Evolutionary conservation across 2,797 vertebrate species (phyloP).

Genomic region (Acrocephalus scirpaceus): DNA sequence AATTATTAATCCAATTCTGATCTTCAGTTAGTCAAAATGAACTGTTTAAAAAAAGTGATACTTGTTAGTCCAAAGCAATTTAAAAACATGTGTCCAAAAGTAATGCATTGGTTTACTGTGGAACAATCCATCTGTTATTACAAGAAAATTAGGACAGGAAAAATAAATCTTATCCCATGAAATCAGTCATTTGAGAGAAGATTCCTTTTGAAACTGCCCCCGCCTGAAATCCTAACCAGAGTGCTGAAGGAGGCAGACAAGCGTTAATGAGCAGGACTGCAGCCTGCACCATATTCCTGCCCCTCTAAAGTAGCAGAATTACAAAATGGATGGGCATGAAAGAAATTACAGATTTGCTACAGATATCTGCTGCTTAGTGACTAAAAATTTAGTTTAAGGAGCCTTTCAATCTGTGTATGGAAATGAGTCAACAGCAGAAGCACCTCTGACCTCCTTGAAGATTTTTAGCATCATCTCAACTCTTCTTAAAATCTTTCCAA

Average conservation of each 20-base stretch:
- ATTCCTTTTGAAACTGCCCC: slow-evolving; percentile 54
- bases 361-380: slow-evolving; percentile 29
- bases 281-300: slow-evolving; percentile 41
- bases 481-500: slow-evolving; percentile 57
- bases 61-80: slow-evolving; percentile 69
- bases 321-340: slow-evolving; percentile 56
- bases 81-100: slow-evolving; percentile 47
- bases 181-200: slow-evolving; percentile 62
- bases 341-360: slow-evolving; percentile 67
- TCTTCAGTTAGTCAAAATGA: slow-evolving; percentile 59
- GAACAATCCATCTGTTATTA: slow-evolving; percentile 73
- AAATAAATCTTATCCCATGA: slow-evolving; percentile 68
- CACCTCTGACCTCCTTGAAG: slow-evolving; percentile 37
- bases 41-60: slow-evolving; percentile 23
- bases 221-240: slow-evolving; percentile 30
- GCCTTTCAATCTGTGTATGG: slow-evolving; percentile 46
- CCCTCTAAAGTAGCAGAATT: slow-evolving; percentile 57
- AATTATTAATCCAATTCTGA: slow-evolving; percentile 70
- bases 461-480: slow-evolving; percentile 52
- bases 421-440: slow-evolving; percentile 66
- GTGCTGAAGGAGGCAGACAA: slow-evolving; percentile 53
- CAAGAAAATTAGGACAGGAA: slow-evolving; percentile 67
- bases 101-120: slow-evolving; percentile 66
- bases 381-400: slow-evolving; percentile 39
- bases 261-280: slow-evolving; percentile 41